Evolutionary conservation across 2,113 vertebrate genomes (phyloP).

Genomic region (Sterna hirundo): DNA sequence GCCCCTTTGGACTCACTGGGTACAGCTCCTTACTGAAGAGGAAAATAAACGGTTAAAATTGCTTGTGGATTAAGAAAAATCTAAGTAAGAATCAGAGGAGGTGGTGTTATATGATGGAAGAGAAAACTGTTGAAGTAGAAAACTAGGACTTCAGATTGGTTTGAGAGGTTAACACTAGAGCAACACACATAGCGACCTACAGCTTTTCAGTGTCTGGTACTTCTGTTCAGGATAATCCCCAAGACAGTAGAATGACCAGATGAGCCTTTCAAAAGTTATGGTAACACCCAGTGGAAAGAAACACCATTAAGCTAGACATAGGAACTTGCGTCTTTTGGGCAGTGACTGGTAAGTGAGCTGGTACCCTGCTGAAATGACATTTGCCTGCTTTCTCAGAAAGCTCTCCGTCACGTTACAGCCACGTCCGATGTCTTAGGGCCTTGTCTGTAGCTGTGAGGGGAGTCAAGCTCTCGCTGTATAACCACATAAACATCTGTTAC

Average conservation of each 20-base stretch:
- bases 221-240: background rate
- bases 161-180: background rate
- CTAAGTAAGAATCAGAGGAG: background rate
- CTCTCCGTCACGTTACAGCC: background rate
- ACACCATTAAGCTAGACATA: background rate
- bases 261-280: background rate
- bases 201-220: background rate
- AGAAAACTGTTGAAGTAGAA: background rate
- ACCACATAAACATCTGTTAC: too few species aligned
- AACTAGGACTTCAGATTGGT: background rate
- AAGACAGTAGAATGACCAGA: background rate
- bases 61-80: background rate
- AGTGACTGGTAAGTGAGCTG: background rate
- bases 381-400: background rate
- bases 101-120: background rate
- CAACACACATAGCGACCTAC: too few species aligned
- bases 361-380: background rate
- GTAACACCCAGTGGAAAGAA: background rate
- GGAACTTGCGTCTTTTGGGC: background rate
- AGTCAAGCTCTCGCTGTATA: background rate
- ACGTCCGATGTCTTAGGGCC: rapidly evolving
- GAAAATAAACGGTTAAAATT: background rate
- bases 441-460: background rate
- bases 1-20: background rate
- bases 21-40: background rate